These are phyloP conservation scores for Channa striata DNA, from an alignment of 2,797 vertebrate genomes.

Conservation along the genomic window DNA sequence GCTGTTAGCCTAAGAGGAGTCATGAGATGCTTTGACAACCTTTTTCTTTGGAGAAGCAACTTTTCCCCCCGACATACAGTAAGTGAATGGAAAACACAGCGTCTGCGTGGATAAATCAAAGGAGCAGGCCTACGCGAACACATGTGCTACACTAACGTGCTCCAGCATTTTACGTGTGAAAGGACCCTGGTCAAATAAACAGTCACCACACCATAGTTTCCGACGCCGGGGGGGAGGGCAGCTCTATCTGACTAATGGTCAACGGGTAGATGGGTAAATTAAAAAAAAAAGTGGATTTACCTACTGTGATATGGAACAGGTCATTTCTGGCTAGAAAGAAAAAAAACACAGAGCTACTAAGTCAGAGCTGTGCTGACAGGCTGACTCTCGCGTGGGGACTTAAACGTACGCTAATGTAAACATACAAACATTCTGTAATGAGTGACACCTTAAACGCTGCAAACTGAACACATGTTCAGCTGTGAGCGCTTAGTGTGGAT, in stretches of 20 bases:
- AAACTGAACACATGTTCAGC: conserved; percentile 67
- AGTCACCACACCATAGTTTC: conserved; percentile 50
- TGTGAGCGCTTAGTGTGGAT: conserved; percentile 34
- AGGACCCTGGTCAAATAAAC: conserved; percentile 66
- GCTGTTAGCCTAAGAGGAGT: conserved; percentile 43
- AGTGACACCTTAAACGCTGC: conserved; percentile 70
- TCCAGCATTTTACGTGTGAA: conserved; percentile 51
- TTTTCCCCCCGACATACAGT: conserved; percentile 32
- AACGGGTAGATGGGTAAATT: conserved; percentile 70
- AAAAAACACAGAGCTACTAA: conserved; percentile 35
- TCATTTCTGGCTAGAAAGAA: conserved; percentile 40
- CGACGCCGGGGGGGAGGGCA: conserved; percentile 30
- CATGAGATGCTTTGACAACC: conserved; percentile 39
- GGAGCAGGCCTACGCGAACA: conserved; percentile 23
- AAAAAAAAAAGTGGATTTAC: conserved; percentile 79
- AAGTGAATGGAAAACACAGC: conserved; percentile 45
- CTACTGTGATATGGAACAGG: conserved; percentile 54
- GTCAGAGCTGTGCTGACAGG: conserved; percentile 67
- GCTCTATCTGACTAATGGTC: conserved; percentile 63
- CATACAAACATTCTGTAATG: conserved; percentile 57
- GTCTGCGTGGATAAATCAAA: conserved; percentile 30
- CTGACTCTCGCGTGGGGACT: conserved; percentile 59
- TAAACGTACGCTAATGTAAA: conserved; percentile 57
- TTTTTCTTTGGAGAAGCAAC: conserved; percentile 44
- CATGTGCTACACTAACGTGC: conserved; percentile 44